phyloP scores from a whole-genome alignment of 2,888 invertebrate species.

The Campoplex capitator region DNA sequence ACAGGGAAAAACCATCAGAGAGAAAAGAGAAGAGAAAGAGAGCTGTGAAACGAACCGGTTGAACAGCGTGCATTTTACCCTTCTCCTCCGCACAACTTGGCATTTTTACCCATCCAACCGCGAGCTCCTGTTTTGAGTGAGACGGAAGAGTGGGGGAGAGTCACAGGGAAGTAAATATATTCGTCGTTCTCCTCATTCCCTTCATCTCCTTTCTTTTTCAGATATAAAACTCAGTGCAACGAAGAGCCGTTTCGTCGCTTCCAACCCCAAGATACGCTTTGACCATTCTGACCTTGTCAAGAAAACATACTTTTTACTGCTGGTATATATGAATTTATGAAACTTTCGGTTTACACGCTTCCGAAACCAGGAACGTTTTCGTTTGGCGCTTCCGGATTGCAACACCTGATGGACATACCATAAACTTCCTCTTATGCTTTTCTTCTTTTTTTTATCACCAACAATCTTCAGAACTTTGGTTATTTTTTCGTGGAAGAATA shows the following conservation, averaged over 20 bases:
- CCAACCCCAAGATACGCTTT: slow-evolving; percentile 27
- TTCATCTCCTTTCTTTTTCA: not conserved
- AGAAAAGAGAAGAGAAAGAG: slow-evolving; percentile 6
- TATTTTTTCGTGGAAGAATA: slow-evolving; percentile 4
- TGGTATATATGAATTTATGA: slow-evolving; percentile 1
- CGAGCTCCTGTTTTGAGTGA: slow-evolving; percentile 20
- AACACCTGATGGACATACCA: slow-evolving; percentile 45
- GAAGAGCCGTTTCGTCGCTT: not conserved
- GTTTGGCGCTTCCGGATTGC: slow-evolving; percentile 37
- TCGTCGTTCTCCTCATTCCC: slow-evolving; percentile 2
- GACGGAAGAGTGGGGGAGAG: not conserved
- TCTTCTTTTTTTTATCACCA: not conserved
- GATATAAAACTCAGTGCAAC: slow-evolving; percentile 33
- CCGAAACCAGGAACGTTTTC: slow-evolving; percentile 35
- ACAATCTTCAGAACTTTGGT: slow-evolving; percentile 18
- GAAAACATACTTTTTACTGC: slow-evolving; percentile 30
- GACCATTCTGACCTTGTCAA: slow-evolving; percentile 44
- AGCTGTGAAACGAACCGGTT: slow-evolving; percentile 30
- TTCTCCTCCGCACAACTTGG: not conserved
- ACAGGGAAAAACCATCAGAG: not conserved
- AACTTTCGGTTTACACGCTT: slow-evolving; percentile 41
- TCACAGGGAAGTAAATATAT: slow-evolving; percentile 48
- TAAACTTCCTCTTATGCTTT: not conserved
- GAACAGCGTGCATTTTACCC: slow-evolving; percentile 29
- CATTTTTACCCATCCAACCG: slow-evolving; percentile 42